Percentiles rank a stretch among this genome's conserved stretches.
Evolutionary conservation across 1,140 invertebrate species (phyloP).

Genomic region (Chironomus striatipennis): DNA sequence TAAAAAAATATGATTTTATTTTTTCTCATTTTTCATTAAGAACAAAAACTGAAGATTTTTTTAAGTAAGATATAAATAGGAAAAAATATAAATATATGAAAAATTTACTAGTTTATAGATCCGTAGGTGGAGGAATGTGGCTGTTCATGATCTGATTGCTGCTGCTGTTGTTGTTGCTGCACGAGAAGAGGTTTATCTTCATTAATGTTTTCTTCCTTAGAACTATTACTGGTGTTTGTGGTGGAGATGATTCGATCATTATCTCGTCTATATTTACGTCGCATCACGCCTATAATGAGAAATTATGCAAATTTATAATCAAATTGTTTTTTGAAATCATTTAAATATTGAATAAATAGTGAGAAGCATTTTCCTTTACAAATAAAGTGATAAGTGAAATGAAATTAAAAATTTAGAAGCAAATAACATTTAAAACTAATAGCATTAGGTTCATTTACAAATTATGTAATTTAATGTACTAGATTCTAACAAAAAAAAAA

Average conservation of each 20-base stretch:
- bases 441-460: no score
- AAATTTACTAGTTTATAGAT: not conserved
- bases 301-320: no score
- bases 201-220: not conserved
- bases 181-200: not conserved
- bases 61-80: not conserved
- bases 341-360: no score
- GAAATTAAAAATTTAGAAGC: no score
- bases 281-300: not conserved
- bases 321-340: no score
- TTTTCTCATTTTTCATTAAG: not conserved
- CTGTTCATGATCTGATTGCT: not conserved
- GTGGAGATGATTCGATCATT: not conserved
- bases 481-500: no score
- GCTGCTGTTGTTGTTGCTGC: not conserved
- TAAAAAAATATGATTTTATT: not conserved
- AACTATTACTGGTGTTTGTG: slow-evolving; percentile 12
- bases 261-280: not conserved
- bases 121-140: slow-evolving; percentile 5
- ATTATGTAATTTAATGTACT: no score
- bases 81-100: not conserved
- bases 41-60: not conserved
- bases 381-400: no score
- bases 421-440: no score
- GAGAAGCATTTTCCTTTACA: no score